Base-by-base conservation (phyloP, 2,888 invertebrate genomes). In the Mylabris sibirica region DNA sequence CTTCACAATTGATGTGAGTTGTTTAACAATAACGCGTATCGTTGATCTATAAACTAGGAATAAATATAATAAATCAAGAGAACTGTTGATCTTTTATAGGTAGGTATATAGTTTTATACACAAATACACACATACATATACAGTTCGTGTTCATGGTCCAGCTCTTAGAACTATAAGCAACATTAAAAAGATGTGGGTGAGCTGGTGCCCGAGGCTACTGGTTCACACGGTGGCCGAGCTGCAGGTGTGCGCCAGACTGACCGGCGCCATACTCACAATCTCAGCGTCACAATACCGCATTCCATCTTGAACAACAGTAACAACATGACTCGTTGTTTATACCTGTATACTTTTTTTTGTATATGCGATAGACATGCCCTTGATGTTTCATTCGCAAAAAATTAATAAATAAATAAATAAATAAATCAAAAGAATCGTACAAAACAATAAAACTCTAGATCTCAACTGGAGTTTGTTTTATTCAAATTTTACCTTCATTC, bases 241-340 rank as follows among this genome's bases (percentile, higher is more conserved):
- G 83, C 82, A 83, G 82, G 83, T 83, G 83, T 83, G 83, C 83
- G 81, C 81, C 82, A 83, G 83, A 83, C 83, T 82, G 75, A 80
- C 76, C 81, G 83, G 83, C 83, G 83, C 83, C 83, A 78, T 69
- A 66, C 72, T 74, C 72, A 72, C 74, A 70, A 69, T 73, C 75
- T 68, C 72, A 71, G 72, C 68, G 71, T 64, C 71, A 72, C 75
- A 70, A 72, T 73, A 75, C 75, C 74, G 71, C 77, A 76, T 77
- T 75, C 76, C 75, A 70, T 73, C 71, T 72, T 67, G 67, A 69
- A 65, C 70, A 35, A 68, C 49, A 44, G 63, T 60, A 60, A 68
- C 60, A 64, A 64, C 66, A 60, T 35, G 63, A 63, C 44, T 63
- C 41, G 26, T 17, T 57, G 2, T 24, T n/a, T 63, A 30, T 30